Evolutionary conservation across 2,888 invertebrate genomes (phyloP), one percentile per base, ranked within the genome.

Genomic region (Pandemis heparana): DNA sequence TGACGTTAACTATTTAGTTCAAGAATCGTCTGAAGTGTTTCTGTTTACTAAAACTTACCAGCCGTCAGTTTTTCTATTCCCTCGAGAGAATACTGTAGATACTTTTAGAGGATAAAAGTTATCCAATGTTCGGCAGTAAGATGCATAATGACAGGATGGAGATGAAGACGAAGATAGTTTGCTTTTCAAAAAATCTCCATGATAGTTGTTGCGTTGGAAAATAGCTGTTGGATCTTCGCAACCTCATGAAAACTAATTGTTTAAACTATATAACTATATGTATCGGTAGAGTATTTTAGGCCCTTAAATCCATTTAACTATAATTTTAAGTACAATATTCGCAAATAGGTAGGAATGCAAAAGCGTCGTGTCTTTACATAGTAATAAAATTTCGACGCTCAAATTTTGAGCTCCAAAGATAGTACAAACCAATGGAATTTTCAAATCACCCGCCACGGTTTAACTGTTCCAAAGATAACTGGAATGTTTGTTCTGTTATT

Each of bases 381-480:
- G 41, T 16, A 62, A 41, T 62, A 41, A 62, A 62, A 41, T 62
- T 62, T 41, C 14, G 12, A 41, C n/a, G 23, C 16, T 39, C 23
- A 62, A 62, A 41, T 62, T 62, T 41, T 8, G 12, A 41, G 46
- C 16, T 39, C 7, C 18, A 23, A 14, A 5, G 48, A 23, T n/a
- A 23, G 46, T 59, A 56, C 14, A 2, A 56, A 38, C 6, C 65
- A 63, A 68, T 63, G 12, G 9, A n/a, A 12, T 60, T n/a, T 41
- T 65, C 16, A 51, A 43, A 64, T 53, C 7, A 64, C 8, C 68
- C 38, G 43, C 43, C 6, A 51, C 60, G 74, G 38, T 53, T 51
- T 60, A 39, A 70, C 23, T 69, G 43, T 85, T 86, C 82, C 83
- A 86, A 89, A 89, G 86, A 85, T 83, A 82, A 81, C 76, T 79